These are phyloP conservation scores for Lethrus apterus DNA, from an alignment of 1,140 invertebrate genomes.

Conservation along the genomic window DNA sequence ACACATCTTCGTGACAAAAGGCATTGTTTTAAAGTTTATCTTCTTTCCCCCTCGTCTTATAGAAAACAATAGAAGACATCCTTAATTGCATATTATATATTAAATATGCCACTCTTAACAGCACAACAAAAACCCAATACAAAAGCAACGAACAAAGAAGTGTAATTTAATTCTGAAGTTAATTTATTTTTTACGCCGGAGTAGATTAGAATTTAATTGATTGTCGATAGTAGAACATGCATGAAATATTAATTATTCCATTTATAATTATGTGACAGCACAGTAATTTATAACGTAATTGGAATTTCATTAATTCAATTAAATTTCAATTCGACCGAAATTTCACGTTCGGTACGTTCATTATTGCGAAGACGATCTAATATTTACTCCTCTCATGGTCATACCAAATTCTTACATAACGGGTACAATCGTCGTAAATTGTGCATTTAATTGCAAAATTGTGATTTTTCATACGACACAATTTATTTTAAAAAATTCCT, in stretches of 20 bases:
- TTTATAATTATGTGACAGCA: slow-evolving; percentile 17
- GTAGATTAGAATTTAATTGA: slow-evolving; percentile 17
- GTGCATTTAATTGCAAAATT: no score
- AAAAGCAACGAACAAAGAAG: slow-evolving; percentile 18
- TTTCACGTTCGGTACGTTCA: no score
- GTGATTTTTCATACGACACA: no score
- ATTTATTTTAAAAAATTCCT: no score
- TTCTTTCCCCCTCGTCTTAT: slow-evolving; percentile 22
- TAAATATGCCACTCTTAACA: slow-evolving; percentile 26
- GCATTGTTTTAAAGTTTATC: slow-evolving; percentile 30
- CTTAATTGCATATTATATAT: slow-evolving; percentile 33
- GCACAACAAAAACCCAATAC: no score
- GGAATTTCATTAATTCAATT: slow-evolving; percentile 20
- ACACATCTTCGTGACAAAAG: slow-evolving; percentile 31
- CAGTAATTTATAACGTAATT: slow-evolving; percentile 20
- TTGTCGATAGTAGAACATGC: slow-evolving; percentile 12
- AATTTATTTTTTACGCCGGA: slow-evolving; percentile 20
- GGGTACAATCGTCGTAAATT: no score
- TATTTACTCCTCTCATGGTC: no score
- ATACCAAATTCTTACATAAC: no score
- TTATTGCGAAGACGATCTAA: no score
- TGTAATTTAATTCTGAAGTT: slow-evolving; percentile 19
- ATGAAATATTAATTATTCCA: slow-evolving; percentile 21
- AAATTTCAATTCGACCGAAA: slow-evolving; percentile 7
- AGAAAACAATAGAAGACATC: slow-evolving; percentile 28